Evolutionary conservation across 2,113 vertebrate genomes (phyloP), one percentile per base, ranked within the genome.

Genomic region (Poecilia latipinna): DNA sequence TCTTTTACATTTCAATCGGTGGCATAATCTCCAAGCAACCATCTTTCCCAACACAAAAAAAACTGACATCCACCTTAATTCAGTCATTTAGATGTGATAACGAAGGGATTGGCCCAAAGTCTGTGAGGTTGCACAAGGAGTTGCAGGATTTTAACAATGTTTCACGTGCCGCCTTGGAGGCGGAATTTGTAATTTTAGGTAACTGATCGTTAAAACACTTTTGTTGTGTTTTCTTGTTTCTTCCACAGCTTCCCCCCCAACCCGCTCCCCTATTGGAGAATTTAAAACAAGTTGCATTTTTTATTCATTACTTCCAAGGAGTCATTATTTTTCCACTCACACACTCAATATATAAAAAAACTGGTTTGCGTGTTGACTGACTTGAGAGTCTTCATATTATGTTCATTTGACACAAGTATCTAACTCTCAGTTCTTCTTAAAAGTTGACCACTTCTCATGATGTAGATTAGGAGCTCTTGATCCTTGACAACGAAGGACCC

Each of bases 1-100:
- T 88, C 78, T 89, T 94, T 93, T 92, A 91, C 91, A 93, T 93
- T 93, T 93, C 87, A 93, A 93, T 91, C 85, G 85, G 61, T 22
- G 10, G 67, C 75, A 74, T 89, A 90, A 91, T 89, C 87, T 91
- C 74, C 73, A 77, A 86, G 82, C 80, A 76, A 75, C 78, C 77
- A 88, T 92, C 82, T 88, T 90, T 61, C 54, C 75, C 68, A 83
- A 75, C 76, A 91, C 87, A 89, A 86, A 86, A 86, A 80, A 89
- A 84, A 91, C 79, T 76, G 84, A 89, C 89, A 92, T 82, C 71
- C 86, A 19, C 75, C 78, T 68, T 77, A 76, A 87, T 89, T 90
- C 42, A 72, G 66, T 54, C 77, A 84, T 88, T 87, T 80, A 91
- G 84, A 88, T 75, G 84, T 74, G 62, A 86, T 87, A 86, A 90